Conservation (phyloP, 2,888 invertebrate species). For the Prenolepis imparis region DNA sequence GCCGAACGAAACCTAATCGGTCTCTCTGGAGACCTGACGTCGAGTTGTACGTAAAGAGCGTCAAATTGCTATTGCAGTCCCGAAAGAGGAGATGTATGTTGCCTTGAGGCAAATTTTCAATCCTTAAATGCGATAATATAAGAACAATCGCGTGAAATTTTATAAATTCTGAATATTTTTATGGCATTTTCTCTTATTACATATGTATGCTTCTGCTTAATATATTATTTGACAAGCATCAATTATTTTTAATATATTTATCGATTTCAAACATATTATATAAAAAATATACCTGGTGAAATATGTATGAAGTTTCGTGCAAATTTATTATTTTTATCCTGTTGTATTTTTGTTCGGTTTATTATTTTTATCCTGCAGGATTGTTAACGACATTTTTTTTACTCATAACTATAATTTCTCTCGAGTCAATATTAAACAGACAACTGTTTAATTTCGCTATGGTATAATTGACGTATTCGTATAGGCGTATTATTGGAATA, state of each 20-base stretch:
- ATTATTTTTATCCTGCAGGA: background rate
- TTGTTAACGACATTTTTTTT: background rate
- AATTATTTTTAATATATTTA: slow-evolving; percentile 20
- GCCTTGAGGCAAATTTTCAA: background rate
- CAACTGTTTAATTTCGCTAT: slow-evolving; percentile 26
- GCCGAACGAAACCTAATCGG: slow-evolving; percentile 54
- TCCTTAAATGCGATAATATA: background rate
- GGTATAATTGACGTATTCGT: slow-evolving; percentile 14
- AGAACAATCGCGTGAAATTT: slow-evolving; percentile 5
- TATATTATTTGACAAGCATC: background rate
- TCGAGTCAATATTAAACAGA: background rate
- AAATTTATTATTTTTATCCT: background rate
- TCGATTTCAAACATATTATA: background rate
- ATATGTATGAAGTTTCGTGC: too few species aligned
- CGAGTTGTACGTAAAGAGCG: slow-evolving; percentile 67
- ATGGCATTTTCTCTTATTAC: background rate
- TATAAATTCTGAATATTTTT: slow-evolving; percentile 10
- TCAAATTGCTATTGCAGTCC: slow-evolving; percentile 61
- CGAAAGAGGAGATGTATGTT: slow-evolving; percentile 30
- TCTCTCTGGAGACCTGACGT: slow-evolving; percentile 51
- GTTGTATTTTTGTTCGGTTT: too few species aligned
- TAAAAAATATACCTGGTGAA: background rate
- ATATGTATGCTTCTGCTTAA: background rate
- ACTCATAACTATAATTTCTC: background rate
- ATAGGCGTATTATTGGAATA: slow-evolving; percentile 36